Conservation (phyloP, 2,113 vertebrate genomes). For the Ahaetulla prasina region DNA sequence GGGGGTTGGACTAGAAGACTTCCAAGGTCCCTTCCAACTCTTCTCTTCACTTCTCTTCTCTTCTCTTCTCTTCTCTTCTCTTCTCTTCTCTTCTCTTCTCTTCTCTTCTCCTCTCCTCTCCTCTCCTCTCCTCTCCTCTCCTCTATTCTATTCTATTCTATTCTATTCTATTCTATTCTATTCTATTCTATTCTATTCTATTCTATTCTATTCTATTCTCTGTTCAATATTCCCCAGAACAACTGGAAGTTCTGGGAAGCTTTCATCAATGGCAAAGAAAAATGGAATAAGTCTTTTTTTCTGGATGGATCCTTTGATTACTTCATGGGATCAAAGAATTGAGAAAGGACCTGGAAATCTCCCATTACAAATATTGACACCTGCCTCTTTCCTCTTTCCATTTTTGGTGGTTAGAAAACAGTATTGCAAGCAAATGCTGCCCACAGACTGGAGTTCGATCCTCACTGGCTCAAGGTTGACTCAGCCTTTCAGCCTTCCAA, state of each 20-base stretch:
- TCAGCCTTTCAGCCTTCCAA: neutral
- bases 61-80: no score
- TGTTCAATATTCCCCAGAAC: neutral
- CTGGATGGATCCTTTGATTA: neutral
- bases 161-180: no score
- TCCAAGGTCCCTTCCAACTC: no score
- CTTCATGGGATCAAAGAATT: neutral
- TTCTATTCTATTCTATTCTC: neutral
- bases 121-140: no score
- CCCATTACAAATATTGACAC: neutral
- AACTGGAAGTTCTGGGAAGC: neutral
- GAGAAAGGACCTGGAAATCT: neutral
- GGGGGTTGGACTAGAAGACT: no score
- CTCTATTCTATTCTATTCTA: no score
- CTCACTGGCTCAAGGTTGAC: neutral
- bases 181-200: no score
- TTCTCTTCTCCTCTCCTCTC: no score
- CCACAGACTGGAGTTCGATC: neutral
- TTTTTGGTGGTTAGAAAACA: neutral
- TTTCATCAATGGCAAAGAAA: neutral
- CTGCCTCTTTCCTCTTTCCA: neutral
- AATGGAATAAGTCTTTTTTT: neutral
- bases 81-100: no score
- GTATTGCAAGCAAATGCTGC: neutral
- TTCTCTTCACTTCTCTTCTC: no score